Evolutionary conservation across 2,888 invertebrate species (phyloP), one percentile per base, ranked within the genome.

Genomic region (Chouioia cunea): DNA sequence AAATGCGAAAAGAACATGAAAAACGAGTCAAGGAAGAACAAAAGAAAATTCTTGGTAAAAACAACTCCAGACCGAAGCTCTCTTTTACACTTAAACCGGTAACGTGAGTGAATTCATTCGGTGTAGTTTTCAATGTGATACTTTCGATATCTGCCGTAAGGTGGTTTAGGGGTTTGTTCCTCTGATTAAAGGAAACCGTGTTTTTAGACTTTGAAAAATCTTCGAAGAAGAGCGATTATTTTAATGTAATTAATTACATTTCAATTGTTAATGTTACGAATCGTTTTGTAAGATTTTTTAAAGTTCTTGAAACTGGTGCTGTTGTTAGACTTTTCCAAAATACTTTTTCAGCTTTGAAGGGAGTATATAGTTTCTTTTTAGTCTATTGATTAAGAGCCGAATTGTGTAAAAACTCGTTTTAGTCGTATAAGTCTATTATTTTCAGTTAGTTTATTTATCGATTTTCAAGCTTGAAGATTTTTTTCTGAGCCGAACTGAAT

Each of bases 41-140:
- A 88, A 97, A 96, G 88, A 94, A 96, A 87, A 97, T 98, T 80
- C 89, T 97, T 81, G 97, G 97, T 79, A 97, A 97, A 90, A 96
- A 96, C 86, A 97, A 97, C 89, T 97, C 97, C 72, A 90, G 97
- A 86, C 97, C 97, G 74, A 96, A 96, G 88, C 88, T 98, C 77
- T 97, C 97, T 65, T 98, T 98, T 87, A 91, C 93, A 63, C 88
- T 96, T 77, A 95, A 95, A 86, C 93, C 94, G 77, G 88, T 92
- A 80, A 92, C 90, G 87, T 91, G 90, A 91, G 88, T 74, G 20
- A 56, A 74, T 72, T 70, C 48, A 66, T 65, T 70, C 74, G 74
- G 74, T 70, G 71, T 74, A 70, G 74, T 70, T 70, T 71, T 72
- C 67, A 54, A 63, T 74, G 71, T 74, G 71, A 72, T 74, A 72